These are phyloP conservation scores for Plagiodera versicolora DNA, from an alignment of 2,888 invertebrate genomes.

Conservation along the genomic window DNA sequence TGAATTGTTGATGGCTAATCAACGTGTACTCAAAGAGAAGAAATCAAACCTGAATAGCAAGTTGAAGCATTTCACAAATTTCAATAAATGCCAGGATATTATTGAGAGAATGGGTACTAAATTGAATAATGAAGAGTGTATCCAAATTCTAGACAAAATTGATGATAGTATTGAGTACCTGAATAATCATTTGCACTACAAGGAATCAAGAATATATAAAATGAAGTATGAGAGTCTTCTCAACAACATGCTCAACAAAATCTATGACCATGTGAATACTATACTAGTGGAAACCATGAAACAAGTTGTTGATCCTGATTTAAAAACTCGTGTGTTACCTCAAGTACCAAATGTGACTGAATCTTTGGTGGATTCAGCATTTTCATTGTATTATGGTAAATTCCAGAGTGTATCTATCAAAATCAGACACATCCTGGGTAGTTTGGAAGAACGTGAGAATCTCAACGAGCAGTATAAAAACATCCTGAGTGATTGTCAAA, in stretches of 20 bases:
- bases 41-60: conserved; percentile 79
- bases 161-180: conserved; percentile 87
- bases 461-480: conserved; percentile 75
- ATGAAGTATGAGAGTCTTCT: conserved; percentile 85
- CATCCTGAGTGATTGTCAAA: conserved; percentile 77
- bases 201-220: conserved; percentile 80
- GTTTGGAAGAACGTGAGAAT: conserved; percentile 77
- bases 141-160: conserved; percentile 77
- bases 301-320: conserved; percentile 61
- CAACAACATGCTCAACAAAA: conserved; percentile 75
- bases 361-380: conserved; percentile 64
- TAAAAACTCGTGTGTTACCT: conserved; percentile 40
- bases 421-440: conserved; percentile 76
- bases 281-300: conserved; percentile 79
- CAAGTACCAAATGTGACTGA: conserved; percentile 45
- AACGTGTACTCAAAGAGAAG: conserved; percentile 77
- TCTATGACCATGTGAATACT: conserved; percentile 77
- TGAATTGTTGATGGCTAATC: conserved; percentile 88
- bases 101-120: conserved; percentile 41
- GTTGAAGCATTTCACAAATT: conserved; percentile 83
- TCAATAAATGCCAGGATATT: conserved; percentile 51
- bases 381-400: conserved; percentile 89
- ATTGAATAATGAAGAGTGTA: conserved; percentile 73
- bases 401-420: conserved; percentile 91
- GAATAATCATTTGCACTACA: conserved; percentile 76